These are phyloP conservation scores for Neodontobutis hainanensis DNA, from an alignment of 2,113 vertebrate species.

Conservation along the genomic window DNA sequence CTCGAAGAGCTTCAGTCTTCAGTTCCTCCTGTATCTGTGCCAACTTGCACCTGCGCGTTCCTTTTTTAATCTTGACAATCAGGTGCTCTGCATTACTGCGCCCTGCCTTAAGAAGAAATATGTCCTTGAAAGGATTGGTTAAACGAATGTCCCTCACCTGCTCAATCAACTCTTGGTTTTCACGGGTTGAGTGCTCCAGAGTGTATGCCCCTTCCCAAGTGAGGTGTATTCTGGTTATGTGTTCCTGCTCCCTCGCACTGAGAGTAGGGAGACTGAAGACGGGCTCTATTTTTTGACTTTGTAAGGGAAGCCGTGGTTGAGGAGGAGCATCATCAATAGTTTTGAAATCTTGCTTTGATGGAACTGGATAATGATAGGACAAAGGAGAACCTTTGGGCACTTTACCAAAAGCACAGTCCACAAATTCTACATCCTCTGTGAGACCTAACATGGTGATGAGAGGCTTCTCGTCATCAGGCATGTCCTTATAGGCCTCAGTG, in stretches of 20 bases:
- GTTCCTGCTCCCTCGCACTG: conserved; percentile 10
- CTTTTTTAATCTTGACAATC: conserved; percentile 31
- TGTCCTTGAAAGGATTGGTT: conserved; percentile 35
- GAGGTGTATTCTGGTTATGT: conserved; percentile 6
- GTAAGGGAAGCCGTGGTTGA: conserved; percentile 31
- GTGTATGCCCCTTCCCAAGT: conserved; percentile 34
- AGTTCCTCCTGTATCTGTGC: conserved; percentile 13
- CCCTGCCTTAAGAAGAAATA: conserved; percentile 39
- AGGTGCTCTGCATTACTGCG: conserved; percentile 5
- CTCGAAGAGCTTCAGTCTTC: conserved; percentile 28
- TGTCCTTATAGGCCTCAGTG: conserved; percentile 38
- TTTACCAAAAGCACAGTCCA: conserved; percentile 44
- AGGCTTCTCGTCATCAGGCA: conserved; percentile 43
- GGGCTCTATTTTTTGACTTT: background rate
- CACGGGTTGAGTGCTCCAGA: conserved; percentile 38
- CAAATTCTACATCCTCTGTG: conserved; percentile 20
- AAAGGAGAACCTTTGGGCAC: conserved; percentile 46
- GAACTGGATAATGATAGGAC: conserved; percentile 43
- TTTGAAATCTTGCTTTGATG: conserved; percentile 31
- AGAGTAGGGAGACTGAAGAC: background rate
- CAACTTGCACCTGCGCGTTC: background rate
- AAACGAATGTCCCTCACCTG: conserved; percentile 28
- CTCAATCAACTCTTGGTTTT: background rate
- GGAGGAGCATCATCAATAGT: conserved; percentile 8
- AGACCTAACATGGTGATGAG: conserved; percentile 44